A percentile compares a stretch with the other conserved stretches of the same genome.
These are phyloP conservation scores for Chitala chitala DNA, from an alignment of 2,113 vertebrate genomes.

Conservation along the genomic window DNA sequence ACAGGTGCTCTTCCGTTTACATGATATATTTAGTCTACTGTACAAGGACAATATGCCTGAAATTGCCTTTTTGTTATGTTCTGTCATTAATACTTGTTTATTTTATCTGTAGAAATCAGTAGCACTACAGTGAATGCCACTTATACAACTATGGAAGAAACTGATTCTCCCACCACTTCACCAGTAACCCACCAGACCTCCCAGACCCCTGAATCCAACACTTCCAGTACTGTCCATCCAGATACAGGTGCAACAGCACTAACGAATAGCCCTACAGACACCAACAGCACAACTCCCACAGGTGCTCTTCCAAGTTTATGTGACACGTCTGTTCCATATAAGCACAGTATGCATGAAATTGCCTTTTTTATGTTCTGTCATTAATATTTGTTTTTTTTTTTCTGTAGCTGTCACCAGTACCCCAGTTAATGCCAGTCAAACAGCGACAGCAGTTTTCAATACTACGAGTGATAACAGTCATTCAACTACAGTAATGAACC, in stretches of 20 bases:
- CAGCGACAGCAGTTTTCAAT: no score
- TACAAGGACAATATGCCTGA: neutral
- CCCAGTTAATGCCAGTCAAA: no score
- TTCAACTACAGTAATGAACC: no score
- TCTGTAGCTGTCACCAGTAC: no score
- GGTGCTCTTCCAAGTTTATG: neutral
- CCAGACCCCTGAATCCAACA: neutral
- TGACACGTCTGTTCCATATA: neutral
- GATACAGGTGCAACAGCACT: neutral
- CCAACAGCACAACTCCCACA: neutral
- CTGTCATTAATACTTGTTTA: neutral
- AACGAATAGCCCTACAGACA: neutral
- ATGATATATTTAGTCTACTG: neutral
- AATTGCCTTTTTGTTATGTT: no score
- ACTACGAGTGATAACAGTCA: no score
- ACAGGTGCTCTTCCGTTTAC: neutral
- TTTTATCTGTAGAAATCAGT: neutral
- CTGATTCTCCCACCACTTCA: neutral
- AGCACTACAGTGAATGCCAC: no score
- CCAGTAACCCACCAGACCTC: neutral
- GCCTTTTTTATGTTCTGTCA: neutral
- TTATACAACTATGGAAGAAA: neutral
- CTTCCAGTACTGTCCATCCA: neutral
- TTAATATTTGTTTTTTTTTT: neutral
- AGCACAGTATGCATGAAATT: neutral